A percentile compares a stretch with the other conserved stretches of the same genome.
phyloP scores from a whole-genome alignment of 2,113 vertebrate genomes.

The Peromyscus leucopus region DNA sequence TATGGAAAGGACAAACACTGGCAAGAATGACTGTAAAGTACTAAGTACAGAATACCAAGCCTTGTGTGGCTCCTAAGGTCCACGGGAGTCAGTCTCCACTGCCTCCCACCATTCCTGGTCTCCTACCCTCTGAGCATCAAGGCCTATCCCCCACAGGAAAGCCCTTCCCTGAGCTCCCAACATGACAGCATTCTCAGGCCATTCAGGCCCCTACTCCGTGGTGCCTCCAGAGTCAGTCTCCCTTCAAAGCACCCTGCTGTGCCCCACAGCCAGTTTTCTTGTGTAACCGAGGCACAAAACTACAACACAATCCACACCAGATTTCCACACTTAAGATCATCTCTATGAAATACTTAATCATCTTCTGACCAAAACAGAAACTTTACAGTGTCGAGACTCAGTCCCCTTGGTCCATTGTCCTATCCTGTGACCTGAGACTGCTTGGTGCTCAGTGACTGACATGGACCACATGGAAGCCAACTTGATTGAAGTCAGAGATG shows the following conservation, averaged over 20 bases:
- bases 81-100: neutral
- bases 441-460: neutral
- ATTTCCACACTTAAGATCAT: neutral
- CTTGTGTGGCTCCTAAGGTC: neutral
- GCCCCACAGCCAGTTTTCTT: neutral
- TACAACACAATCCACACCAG: neutral
- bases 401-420: neutral
- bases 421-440: neutral
- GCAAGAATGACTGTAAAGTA: neutral
- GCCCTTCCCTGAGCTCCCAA: neutral
- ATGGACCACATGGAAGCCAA: neutral
- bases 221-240: neutral
- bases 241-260: neutral
- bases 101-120: neutral
- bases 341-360: neutral
- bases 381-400: neutral
- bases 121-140: neutral
- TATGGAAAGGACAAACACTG: neutral
- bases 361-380: neutral
- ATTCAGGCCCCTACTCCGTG: neutral
- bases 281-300: neutral
- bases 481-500: neutral
- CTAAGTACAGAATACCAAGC: constrained; percentile 1
- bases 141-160: neutral
- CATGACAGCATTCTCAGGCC: neutral